Base-by-base conservation (phyloP, 2,888 invertebrate genomes). In the Anodontia alba region DNA sequence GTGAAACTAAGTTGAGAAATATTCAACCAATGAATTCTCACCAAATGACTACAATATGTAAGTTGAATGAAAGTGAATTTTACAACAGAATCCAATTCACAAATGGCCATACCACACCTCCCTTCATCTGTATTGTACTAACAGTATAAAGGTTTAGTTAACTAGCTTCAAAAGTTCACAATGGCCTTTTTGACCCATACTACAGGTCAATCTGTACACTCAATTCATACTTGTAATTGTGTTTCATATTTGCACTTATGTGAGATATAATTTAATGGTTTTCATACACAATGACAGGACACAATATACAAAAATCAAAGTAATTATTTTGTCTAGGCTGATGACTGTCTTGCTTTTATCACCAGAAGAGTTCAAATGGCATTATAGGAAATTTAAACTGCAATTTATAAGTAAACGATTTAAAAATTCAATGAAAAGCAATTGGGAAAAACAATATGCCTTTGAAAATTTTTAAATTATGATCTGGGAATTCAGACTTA, bases 181-280 rank as follows among this genome's bases (percentile, higher is more conserved):
- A 62, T 62, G 33, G 62, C 33, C 62, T 62, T 62, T 62, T 20
- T 33, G 62, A 62, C 62, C 62, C 62, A 33, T 17, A 20, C 62
- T 7, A 17, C 17, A 10, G 62, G 62, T 62, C 62, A 62, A 33
- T 62, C 62, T 62, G 62, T 62, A 62, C 31, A 33, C 33, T 62
- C 20, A 7, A 62, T 33, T 62, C 33, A 10, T n/a, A 26, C 29
- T 5, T 10, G 29, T 57, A 7, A 57, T 57, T 29, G 57, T 23
- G 29, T 57, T 62, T 62, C 62, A 62, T 62, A 33, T 62, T 62
- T 33, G 62, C 62, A 62, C 62, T 62, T 62, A 62, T 62, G 5
- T 62, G 62, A 62, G 29, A 62, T 20, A 31, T 33, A 62, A 33
- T 62, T 62, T 33, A 62, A 62, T 62, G 17, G 62, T 33, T 33